phyloP scores from a whole-genome alignment of 2,797 vertebrate genomes.

The Microchirus variegatus region DNA sequence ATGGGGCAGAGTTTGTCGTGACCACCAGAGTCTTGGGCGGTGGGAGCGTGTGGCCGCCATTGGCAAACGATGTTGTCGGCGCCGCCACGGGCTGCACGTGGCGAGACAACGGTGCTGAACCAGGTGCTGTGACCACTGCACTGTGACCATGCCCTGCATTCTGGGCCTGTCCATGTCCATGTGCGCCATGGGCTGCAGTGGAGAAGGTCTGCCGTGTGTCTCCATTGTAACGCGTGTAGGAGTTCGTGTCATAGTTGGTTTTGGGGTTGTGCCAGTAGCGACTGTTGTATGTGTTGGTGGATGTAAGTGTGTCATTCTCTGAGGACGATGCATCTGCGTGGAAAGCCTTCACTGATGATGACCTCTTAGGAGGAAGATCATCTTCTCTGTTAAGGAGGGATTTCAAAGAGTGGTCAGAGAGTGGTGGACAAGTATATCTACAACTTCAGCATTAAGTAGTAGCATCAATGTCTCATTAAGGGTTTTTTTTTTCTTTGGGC shows the following conservation, averaged over 20 bases:
- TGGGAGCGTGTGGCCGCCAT: slow-evolving; percentile 88
- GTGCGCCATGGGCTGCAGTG: slow-evolving; percentile 59
- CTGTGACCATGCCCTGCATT: slow-evolving; percentile 59
- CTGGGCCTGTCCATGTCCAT: slow-evolving; percentile 70
- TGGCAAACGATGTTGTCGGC: slow-evolving; percentile 82
- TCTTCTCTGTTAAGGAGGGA: slow-evolving; percentile 87
- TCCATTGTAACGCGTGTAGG: slow-evolving; percentile 90
- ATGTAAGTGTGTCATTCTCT: slow-evolving; percentile 95
- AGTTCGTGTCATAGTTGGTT: slow-evolving; percentile 87
- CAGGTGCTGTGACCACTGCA: slow-evolving; percentile 75
- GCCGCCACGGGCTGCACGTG: slow-evolving; percentile 58
- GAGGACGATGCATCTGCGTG: slow-evolving; percentile 94
- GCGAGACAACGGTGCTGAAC: slow-evolving; percentile 72
- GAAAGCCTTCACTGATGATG: slow-evolving; percentile 89
- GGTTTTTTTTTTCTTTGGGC: not conserved
- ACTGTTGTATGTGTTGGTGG: slow-evolving; percentile 97
- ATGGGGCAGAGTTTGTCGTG: slow-evolving; percentile 91
- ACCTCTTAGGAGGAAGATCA: slow-evolving; percentile 93
- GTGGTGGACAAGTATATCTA: not conserved
- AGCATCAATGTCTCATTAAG: not conserved
- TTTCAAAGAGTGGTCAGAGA: not conserved
- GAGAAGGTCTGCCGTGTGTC: slow-evolving; percentile 89
- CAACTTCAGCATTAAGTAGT: not conserved
- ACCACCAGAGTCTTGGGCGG: slow-evolving; percentile 95
- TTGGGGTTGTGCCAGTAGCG: slow-evolving; percentile 96